A percentile compares a stretch with the other conserved stretches of the same genome.
These are phyloP conservation scores for Podocnemis expansa DNA, from an alignment of 2,113 vertebrate genomes.

Conservation along the genomic window DNA sequence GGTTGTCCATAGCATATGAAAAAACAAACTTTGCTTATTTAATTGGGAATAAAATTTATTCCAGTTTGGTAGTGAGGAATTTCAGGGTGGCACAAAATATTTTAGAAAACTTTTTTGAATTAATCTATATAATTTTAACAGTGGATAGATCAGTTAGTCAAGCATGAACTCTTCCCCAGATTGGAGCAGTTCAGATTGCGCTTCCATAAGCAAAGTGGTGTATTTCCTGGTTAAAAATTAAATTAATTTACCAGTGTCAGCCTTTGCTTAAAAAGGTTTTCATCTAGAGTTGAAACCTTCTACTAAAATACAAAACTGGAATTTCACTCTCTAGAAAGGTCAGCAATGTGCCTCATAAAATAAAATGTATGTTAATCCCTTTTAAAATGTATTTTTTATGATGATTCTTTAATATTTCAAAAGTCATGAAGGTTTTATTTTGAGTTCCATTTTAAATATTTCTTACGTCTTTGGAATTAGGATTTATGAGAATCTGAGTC, in stretches of 20 bases:
- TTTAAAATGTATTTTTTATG: constrained; percentile 68
- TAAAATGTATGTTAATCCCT: constrained; percentile 40
- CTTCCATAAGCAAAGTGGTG: not conserved
- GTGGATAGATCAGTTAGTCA: not conserved
- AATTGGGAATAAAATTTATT: constrained; percentile 15
- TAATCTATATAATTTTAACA: constrained; percentile 36
- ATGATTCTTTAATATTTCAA: constrained; percentile 71
- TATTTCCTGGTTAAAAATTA: constrained; percentile 21
- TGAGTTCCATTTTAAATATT: constrained; percentile 45
- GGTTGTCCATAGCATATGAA: constrained; percentile 8
- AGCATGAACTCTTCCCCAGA: constrained; percentile 11
- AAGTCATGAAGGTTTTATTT: constrained; percentile 66
- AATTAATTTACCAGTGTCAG: not conserved
- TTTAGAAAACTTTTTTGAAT: not conserved
- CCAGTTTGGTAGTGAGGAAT: constrained; percentile 2
- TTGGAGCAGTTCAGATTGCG: not conserved
- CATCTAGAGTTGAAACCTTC: not conserved
- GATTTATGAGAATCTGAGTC: constrained; percentile 67
- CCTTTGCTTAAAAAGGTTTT: constrained; percentile 35
- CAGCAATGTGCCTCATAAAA: constrained; percentile 18
- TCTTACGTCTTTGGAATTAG: constrained; percentile 33
- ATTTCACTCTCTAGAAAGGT: constrained; percentile 42
- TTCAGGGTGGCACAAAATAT: constrained; percentile 43
- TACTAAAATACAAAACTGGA: not conserved
- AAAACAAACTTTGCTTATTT: not conserved